phyloP scores from a whole-genome alignment of 1,140 invertebrate genomes.

The Drosophila sechellia region DNA sequence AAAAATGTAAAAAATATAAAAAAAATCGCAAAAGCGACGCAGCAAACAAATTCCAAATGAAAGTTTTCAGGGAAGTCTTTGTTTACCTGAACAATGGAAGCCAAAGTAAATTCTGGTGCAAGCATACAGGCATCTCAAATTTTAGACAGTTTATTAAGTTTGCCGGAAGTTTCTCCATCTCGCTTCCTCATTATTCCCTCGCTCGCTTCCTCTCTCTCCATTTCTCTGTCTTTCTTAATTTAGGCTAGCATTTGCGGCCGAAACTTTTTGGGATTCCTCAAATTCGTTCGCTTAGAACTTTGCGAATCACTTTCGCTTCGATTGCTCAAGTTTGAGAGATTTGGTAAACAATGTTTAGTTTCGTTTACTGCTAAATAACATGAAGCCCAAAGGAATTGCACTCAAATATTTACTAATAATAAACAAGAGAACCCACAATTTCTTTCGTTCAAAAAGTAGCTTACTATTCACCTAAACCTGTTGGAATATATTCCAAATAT shows the following conservation, averaged over 20 bases:
- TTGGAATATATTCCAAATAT: not conserved
- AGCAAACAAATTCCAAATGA: constrained; percentile 18
- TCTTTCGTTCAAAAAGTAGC: too few species aligned
- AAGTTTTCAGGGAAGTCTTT: constrained; percentile 23
- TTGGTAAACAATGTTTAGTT: too few species aligned
- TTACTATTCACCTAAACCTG: too few species aligned
- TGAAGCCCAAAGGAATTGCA: too few species aligned
- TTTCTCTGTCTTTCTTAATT: constrained; percentile 15
- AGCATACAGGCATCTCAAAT: constrained; percentile 34
- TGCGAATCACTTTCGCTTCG: constrained; percentile 34
- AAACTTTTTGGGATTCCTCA: constrained; percentile 15
- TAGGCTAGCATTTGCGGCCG: constrained; percentile 19
- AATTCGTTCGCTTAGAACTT: constrained; percentile 13
- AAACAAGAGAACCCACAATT: too few species aligned
- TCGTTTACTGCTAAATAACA: too few species aligned
- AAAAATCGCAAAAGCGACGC: constrained; percentile 12
- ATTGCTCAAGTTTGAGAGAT: constrained; percentile 17
- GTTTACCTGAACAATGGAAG: constrained; percentile 47
- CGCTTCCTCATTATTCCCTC: not conserved
- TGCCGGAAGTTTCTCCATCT: constrained; percentile 1
- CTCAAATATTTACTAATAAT: too few species aligned
- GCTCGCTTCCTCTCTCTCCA: not conserved
- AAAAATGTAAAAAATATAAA: not conserved
- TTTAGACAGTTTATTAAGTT: constrained; percentile 49
- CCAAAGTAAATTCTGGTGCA: constrained; percentile 28